Percentiles rank a stretch among this genome's conserved stretches.
phyloP scores from a whole-genome alignment of 2,888 invertebrate genomes.

The Ennomos erosarius region DNA sequence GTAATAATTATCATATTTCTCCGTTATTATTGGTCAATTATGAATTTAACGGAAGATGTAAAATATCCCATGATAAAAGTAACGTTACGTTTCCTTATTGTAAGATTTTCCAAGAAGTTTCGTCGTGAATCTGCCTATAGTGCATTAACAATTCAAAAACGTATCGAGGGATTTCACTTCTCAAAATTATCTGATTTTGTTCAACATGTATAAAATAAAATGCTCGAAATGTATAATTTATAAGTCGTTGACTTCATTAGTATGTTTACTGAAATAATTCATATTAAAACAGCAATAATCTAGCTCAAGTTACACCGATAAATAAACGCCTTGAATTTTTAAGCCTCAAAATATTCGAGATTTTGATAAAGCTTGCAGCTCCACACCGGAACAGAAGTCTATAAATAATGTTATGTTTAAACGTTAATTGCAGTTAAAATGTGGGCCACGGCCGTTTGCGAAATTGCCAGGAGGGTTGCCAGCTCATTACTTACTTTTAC shows the following conservation, averaged over 20 bases:
- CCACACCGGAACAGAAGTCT: slow-evolving; percentile 32
- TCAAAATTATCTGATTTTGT: no score
- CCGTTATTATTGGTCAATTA: no score
- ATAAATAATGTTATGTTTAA: slow-evolving; percentile 42
- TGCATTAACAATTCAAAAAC: no score
- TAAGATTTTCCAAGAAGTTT: no score
- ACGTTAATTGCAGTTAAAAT: slow-evolving; percentile 49
- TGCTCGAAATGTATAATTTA: not conserved
- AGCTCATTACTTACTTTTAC: slow-evolving; percentile 55
- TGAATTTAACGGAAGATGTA: no score
- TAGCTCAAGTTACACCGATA: not conserved
- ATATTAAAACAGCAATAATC: not conserved
- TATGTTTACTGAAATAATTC: not conserved
- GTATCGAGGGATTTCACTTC: no score
- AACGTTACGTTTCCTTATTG: no score
- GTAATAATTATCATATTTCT: no score
- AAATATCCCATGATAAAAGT: no score
- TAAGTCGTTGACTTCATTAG: not conserved
- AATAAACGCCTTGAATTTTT: not conserved
- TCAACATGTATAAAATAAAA: no score
- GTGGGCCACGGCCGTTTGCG: slow-evolving; percentile 56
- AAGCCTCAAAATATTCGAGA: not conserved
- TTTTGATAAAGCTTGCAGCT: slow-evolving; percentile 1
- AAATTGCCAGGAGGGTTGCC: slow-evolving; percentile 51
- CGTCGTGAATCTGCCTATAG: no score